Evolutionary conservation across 2,113 vertebrate genomes (phyloP).

Genomic region (Jaculus jaculus): DNA sequence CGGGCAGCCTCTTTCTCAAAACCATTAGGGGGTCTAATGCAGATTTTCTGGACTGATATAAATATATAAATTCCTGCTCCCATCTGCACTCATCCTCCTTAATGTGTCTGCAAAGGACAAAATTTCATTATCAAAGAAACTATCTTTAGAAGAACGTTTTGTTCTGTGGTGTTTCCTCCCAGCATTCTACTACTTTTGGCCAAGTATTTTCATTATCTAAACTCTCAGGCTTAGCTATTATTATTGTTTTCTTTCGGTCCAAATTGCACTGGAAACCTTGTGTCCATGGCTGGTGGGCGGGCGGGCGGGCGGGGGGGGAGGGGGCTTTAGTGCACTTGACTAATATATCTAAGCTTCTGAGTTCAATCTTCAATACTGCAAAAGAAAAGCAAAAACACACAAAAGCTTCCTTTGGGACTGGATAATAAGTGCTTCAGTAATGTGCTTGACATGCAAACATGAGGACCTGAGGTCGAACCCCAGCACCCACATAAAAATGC

Average conservation of each 20-base stretch:
- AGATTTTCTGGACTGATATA: neutral
- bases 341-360: too few species aligned
- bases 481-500: too few species aligned
- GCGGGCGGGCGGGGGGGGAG: too few species aligned
- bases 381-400: too few species aligned
- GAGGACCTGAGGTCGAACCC: too few species aligned
- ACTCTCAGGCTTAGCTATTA: neutral
- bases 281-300: too few species aligned
- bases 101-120: neutral
- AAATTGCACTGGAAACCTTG: constrained; percentile 45
- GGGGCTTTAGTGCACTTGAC: too few species aligned
- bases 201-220: constrained; percentile 4
- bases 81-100: neutral
- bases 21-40: neutral
- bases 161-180: neutral
- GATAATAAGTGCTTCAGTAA: too few species aligned
- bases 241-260: neutral
- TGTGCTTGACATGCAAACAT: too few species aligned
- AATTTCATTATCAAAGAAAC: neutral
- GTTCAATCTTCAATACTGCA: too few species aligned
- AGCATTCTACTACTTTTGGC: neutral
- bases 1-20: neutral
- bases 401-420: too few species aligned
- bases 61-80: neutral
- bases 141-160: constrained; percentile 16